These are phyloP conservation scores for Parazoanthus darwini DNA, from an alignment of 92 coral and sea anemone genomes.

Conservation along the genomic window DNA sequence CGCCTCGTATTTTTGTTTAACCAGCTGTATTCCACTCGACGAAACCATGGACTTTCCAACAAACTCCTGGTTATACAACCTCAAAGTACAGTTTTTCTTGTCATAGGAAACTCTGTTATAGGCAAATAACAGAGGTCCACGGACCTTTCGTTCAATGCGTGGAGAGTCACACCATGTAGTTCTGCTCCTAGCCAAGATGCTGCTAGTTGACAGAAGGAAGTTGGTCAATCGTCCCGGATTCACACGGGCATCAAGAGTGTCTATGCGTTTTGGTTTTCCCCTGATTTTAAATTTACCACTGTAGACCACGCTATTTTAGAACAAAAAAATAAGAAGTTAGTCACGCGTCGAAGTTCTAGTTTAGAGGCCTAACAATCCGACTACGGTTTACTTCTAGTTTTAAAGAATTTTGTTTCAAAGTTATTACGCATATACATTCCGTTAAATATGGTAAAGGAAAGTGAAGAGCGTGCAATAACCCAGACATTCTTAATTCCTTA, in stretches of 20 bases:
- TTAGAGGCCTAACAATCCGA: too few species aligned
- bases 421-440: too few species aligned
- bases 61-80: neutral
- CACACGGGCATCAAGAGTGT: neutral
- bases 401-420: too few species aligned
- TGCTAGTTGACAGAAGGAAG: neutral
- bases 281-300: constrained; percentile 26
- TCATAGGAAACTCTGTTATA: constrained; percentile 12
- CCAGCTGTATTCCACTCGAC: neutral
- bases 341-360: neutral
- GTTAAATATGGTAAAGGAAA: too few species aligned
- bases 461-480: too few species aligned
- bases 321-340: neutral
- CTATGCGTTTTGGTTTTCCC: constrained; percentile 1
- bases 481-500: too few species aligned
- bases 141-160: constrained; percentile 12
- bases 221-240: neutral
- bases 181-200: neutral
- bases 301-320: constrained; percentile 15
- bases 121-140: constrained; percentile 13
- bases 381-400: too few species aligned
- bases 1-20: neutral
- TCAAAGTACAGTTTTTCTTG: neutral
- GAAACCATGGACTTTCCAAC: neutral
- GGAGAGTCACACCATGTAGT: neutral